These are phyloP conservation scores for Belgica antarctica DNA, from an alignment of 2,888 invertebrate genomes.

Conservation along the genomic window DNA sequence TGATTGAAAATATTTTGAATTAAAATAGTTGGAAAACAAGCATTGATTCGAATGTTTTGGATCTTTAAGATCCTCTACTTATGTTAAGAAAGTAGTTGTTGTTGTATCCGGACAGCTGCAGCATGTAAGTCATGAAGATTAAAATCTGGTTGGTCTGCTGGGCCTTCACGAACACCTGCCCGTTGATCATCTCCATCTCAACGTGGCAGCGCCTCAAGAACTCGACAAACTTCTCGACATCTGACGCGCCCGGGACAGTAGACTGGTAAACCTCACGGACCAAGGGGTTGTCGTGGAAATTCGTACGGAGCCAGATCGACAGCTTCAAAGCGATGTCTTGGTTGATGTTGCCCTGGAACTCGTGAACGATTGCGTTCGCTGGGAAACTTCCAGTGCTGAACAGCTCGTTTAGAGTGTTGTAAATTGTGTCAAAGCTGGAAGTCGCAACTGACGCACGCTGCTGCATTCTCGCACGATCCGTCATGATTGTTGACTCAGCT, in stretches of 20 bases:
- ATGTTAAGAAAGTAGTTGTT: constrained; percentile 45
- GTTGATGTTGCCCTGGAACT: constrained; percentile 45
- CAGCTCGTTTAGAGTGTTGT: constrained; percentile 31
- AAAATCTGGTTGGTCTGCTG: constrained; percentile 35
- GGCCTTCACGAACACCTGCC: constrained; percentile 29
- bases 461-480: constrained; percentile 24
- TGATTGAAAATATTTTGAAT: neutral
- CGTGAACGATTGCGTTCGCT: constrained; percentile 29
- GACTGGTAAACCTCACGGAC: constrained; percentile 44
- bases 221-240: constrained; percentile 41
- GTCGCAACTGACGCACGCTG: neutral
- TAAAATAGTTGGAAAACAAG: no score
- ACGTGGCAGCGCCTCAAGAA: constrained; percentile 45
- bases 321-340: constrained; percentile 45
- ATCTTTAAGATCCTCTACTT: constrained; percentile 28
- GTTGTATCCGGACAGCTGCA: constrained; percentile 45
- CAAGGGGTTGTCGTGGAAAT: constrained; percentile 44
- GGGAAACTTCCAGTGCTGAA: constrained; percentile 36
- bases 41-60: no score
- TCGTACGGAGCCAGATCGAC: constrained; percentile 44
- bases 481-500: constrained; percentile 21
- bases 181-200: constrained; percentile 44
- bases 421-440: constrained; percentile 34
- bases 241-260: constrained; percentile 16
- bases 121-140: constrained; percentile 45